phyloP scores from a whole-genome alignment of 2,113 vertebrate genomes.

The Ciconia stormi region DNA sequence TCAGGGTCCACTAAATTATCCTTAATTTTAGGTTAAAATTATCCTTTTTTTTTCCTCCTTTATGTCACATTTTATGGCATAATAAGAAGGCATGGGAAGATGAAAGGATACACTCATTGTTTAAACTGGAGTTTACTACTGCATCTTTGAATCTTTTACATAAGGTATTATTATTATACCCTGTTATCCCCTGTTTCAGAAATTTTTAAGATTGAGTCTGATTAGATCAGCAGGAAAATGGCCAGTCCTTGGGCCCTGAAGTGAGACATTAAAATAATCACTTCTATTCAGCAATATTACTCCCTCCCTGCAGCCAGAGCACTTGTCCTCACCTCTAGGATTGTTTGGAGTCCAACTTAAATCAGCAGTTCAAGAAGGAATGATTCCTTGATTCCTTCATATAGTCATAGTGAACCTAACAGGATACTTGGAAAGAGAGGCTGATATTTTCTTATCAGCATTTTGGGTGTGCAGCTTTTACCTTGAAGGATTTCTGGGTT shows the following conservation, averaged over 20 bases:
- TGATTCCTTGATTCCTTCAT: background rate
- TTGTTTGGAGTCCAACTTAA: background rate
- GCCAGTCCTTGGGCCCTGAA: background rate
- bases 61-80: background rate
- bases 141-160: background rate
- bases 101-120: background rate
- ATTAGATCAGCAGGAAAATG: background rate
- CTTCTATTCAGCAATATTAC: background rate
- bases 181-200: background rate
- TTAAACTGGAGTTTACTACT: background rate
- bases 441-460: background rate
- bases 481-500: background rate
- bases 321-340: background rate
- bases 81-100: background rate
- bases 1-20: background rate
- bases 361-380: background rate
- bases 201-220: background rate
- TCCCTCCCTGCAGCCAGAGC: background rate
- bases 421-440: background rate
- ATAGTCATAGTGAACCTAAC: background rate
- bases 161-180: background rate
- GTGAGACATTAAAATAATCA: background rate
- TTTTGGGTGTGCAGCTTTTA: background rate
- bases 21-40: background rate
- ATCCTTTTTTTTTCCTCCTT: background rate